These are phyloP conservation scores for Drosophila pseudoobscura DNA, from an alignment of 1,140 invertebrate species.

Conservation along the genomic window DNA sequence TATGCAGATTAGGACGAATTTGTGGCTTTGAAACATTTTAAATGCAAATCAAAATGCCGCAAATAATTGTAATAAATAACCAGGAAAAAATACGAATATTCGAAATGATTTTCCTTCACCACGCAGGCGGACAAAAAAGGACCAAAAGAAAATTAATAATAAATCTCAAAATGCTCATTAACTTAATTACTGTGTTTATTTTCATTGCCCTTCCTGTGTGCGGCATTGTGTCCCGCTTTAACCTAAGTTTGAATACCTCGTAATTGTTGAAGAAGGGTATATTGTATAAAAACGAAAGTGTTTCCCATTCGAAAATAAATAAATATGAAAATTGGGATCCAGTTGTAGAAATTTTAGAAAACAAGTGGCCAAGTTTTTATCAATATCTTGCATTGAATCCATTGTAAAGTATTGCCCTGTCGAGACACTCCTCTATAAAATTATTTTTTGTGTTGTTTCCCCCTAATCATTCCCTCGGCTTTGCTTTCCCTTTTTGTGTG, in stretches of 20 bases:
- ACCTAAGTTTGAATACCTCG: too few species aligned
- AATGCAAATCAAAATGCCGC: slow-evolving; percentile 62
- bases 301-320: too few species aligned
- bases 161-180: slow-evolving; percentile 83
- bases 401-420: too few species aligned
- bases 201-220: slow-evolving; percentile 77
- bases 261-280: too few species aligned
- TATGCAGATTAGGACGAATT: slow-evolving; percentile 67
- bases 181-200: slow-evolving; percentile 83
- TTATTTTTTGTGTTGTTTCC: too few species aligned
- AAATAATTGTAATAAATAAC: slow-evolving; percentile 72
- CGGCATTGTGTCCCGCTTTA: slow-evolving; percentile 33
- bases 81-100: slow-evolving; percentile 31
- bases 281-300: too few species aligned
- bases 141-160: slow-evolving; percentile 79
- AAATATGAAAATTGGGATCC: too few species aligned
- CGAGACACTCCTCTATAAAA: too few species aligned
- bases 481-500: slow-evolving; percentile 22
- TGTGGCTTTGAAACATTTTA: slow-evolving; percentile 48
- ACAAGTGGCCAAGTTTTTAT: too few species aligned
- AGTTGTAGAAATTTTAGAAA: too few species aligned
- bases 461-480: slow-evolving; percentile 1
- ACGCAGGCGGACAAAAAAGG: neutral
- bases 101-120: slow-evolving; percentile 57
- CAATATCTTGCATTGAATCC: slow-evolving; percentile 1